Evolutionary conservation across 2,888 invertebrate genomes (phyloP).

Genomic region (Furcula furcula): DNA sequence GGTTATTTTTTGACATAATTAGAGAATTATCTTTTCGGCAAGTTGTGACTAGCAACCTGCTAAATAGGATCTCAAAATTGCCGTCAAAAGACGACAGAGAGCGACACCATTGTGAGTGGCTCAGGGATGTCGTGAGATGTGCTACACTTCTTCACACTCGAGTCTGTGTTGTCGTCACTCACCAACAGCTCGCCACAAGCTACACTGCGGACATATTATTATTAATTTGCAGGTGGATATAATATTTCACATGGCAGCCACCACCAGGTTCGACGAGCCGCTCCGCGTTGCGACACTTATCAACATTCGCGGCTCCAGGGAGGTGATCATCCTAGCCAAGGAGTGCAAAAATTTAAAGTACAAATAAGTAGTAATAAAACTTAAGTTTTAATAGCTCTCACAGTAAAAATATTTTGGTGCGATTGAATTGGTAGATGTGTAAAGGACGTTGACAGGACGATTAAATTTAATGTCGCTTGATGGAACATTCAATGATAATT

Average conservation of each 20-base stretch:
- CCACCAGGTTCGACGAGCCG: conserved; percentile 90
- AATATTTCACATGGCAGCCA: conserved; percentile 64
- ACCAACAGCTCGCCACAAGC: too few species aligned
- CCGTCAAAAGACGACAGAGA: not conserved
- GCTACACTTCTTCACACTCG: not conserved
- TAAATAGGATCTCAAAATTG: not conserved
- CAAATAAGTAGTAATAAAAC: conserved; percentile 17
- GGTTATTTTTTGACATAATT: too few species aligned
- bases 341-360: conserved; percentile 86
- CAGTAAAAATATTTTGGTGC: not conserved
- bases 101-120: not conserved
- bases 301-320: conserved; percentile 93
- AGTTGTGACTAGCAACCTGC: too few species aligned
- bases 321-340: conserved; percentile 89
- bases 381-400: not conserved
- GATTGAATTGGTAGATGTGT: not conserved
- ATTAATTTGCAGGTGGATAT: conserved; percentile 36
- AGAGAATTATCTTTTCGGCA: too few species aligned
- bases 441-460: too few species aligned
- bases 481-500: too few species aligned
- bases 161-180: not conserved
- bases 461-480: too few species aligned
- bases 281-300: conserved; percentile 90
- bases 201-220: too few species aligned
- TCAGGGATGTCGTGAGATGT: not conserved